Base-by-base conservation (phyloP, 2,888 invertebrate genomes). In the Sylvicola cinctus region DNA sequence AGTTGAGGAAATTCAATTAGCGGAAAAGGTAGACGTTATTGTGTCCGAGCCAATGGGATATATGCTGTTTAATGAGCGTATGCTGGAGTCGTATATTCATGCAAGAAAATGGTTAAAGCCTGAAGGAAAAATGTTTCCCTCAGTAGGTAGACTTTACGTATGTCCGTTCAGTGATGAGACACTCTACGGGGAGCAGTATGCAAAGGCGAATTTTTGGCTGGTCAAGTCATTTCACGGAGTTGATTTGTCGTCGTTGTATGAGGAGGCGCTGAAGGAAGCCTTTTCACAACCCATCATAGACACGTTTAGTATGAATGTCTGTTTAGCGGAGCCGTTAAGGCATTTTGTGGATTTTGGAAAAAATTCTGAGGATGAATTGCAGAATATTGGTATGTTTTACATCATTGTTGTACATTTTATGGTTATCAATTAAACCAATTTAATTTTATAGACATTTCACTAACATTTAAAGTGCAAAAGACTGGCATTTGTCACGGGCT, bases 31-130 rank as follows among this genome's bases (percentile, higher is more conserved):
- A 14, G 96, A 98, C 61, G 76, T 93, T 29, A 95, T 98, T 46
- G 87, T 98, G 44, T 95, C 93, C 2, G 98, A 98, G 61, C 96
- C 96, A 0, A 98, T 98, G 96, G 96, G 96, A n/a, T 98, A 98
- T 55, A 96, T 98, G 96, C 62, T 98, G 36, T 93, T 93, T 58
- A 98, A 98, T 62, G 96, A 98, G 58, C 68, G 96, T 41, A 98
- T 98, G 98, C 65, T 98, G 44, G 98, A 98, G 62, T 93, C 93
- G 1, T 98, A 90, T 62, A 64, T 98, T 39, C 96, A 96, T 64
- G 95, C 96, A 3, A 90, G 96, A 51, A 96, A 96, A 55, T 98
- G 95, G 90, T 65, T 96, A 27, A 79, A 79, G 57, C 83, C 84
- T 15, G 70, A 66, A 37, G 93, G 93, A 36, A 84, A 85, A 62